Base-by-base conservation (phyloP, 2,113 vertebrate species). In the Spermophilus dauricus region DNA sequence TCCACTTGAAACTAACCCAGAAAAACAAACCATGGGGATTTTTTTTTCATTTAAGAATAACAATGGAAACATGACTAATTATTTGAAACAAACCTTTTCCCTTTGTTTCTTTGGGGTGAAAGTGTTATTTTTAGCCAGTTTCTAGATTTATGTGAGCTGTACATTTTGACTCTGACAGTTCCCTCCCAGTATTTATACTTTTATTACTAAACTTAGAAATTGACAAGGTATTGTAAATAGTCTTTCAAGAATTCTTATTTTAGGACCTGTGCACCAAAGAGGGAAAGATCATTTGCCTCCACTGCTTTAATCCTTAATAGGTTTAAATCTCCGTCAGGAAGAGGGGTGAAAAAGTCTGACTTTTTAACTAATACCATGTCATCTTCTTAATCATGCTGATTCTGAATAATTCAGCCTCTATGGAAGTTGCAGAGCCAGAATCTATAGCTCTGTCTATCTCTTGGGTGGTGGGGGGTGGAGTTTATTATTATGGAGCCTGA, bases 361-460 rank as follows among this genome's bases (percentile, higher is more conserved):
- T 98, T 98, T 98, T 98, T 98, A 99, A 98, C 98, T 98, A 98
- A 99, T 98, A 98, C 95, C 96, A 96, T 98, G 98, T 98, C 98
- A 98, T 98, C 97, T 98, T 98, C 98, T 99, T 99, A 99, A 99
- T 99, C 98, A 98, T 95, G 96, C 98, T 97, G 98, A 98, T 98
- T 98, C 96, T 99, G 98, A 99, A 99, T 99, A 98, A 99, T 99
- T 99, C 98, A 98, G 94, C 95, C 97, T 97, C 97, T 96, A 86
- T 98, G 98, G 98, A 98, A 98, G 98, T 98, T 97, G 78, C 97
- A 97, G 96, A 96, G 97, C 0, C 30, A 98, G 96, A 96, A 98
- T 99, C 98, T 99, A 98, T 98, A 98, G 98, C 98, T 98, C 94
- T 98, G 0, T 98, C 95, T 98, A 96, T 98, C 98, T 98, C 94